Evolutionary conservation across 2,113 vertebrate genomes (phyloP).

Genomic region (Orycteropus afer): DNA sequence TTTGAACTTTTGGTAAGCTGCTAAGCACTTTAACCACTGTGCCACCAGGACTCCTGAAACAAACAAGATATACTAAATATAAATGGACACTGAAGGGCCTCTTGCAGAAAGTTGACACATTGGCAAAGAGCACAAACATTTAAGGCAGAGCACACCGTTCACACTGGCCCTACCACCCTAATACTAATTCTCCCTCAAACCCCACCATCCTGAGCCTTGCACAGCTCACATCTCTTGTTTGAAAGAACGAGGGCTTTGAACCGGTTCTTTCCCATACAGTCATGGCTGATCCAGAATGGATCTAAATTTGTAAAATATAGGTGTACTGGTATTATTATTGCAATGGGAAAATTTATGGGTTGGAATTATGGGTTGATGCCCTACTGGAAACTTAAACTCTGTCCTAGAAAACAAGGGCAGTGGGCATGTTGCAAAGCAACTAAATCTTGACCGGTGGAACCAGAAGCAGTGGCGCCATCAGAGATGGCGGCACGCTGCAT

Average conservation of each 20-base stretch:
- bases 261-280: background rate
- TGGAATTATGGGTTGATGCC: too few species aligned
- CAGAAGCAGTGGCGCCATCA: background rate
- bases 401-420: background rate
- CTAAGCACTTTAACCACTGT: too few species aligned
- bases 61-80: background rate
- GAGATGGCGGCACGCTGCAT: background rate
- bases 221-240: background rate
- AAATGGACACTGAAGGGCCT: background rate
- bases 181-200: background rate
- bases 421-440: background rate
- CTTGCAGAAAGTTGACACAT: background rate
- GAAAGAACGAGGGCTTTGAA: background rate
- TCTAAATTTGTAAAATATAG: background rate
- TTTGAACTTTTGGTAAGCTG: too few species aligned
- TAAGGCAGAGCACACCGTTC: background rate
- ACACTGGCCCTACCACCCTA: fast-evolving
- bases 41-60: background rate
- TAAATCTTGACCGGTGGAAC: background rate
- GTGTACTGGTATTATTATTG: too few species aligned
- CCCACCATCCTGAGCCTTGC: background rate
- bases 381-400: too few species aligned
- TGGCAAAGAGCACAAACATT: background rate
- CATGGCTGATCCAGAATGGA: background rate
- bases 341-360: too few species aligned